Conservation (phyloP, 92 coral and sea anemone species). For the Phenganax subtilis region DNA sequence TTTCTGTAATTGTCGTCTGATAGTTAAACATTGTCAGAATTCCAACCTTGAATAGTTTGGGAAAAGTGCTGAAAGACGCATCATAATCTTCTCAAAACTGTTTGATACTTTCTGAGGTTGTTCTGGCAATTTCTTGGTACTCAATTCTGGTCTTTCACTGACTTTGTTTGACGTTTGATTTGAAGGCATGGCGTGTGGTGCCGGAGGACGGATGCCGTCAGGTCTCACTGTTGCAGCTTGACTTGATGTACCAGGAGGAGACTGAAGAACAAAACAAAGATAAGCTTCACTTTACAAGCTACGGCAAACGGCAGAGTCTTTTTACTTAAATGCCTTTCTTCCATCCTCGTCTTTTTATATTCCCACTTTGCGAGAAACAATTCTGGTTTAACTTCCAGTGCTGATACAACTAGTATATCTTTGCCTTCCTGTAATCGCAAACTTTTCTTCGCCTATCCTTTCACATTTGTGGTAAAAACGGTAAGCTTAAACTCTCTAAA, state of each 20-base stretch:
- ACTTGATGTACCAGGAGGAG: slow-evolving; percentile 29
- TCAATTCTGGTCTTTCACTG: slow-evolving; percentile 33
- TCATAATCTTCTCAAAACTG: slow-evolving; percentile 95
- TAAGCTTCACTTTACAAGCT: not conserved
- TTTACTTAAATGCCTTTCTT: no score
- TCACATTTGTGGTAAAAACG: no score
- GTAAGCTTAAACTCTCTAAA: no score
- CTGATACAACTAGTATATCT: no score
- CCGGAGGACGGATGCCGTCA: slow-evolving; percentile 34
- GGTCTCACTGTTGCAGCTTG: slow-evolving; percentile 17
- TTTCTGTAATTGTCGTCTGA: no score
- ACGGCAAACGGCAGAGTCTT: not conserved
- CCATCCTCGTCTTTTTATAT: no score
- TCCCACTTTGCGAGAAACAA: no score
- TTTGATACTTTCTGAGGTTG: slow-evolving; percentile 64
- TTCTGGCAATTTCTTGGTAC: slow-evolving; percentile 22
- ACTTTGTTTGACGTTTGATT: slow-evolving; percentile 27
- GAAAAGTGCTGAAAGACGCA: slow-evolving; percentile 86
- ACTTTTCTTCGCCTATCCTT: no score
- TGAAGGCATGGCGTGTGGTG: slow-evolving; percentile 6
- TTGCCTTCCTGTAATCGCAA: no score
- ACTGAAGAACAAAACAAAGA: slow-evolving; percentile 12
- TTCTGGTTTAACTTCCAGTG: no score
- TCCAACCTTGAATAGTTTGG: slow-evolving; percentile 76
- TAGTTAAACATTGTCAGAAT: not conserved